A percentile compares a stretch with the other conserved stretches of the same genome.
Evolutionary conservation across 2,113 vertebrate species (phyloP).

Genomic region (Mohoua ochrocephala): DNA sequence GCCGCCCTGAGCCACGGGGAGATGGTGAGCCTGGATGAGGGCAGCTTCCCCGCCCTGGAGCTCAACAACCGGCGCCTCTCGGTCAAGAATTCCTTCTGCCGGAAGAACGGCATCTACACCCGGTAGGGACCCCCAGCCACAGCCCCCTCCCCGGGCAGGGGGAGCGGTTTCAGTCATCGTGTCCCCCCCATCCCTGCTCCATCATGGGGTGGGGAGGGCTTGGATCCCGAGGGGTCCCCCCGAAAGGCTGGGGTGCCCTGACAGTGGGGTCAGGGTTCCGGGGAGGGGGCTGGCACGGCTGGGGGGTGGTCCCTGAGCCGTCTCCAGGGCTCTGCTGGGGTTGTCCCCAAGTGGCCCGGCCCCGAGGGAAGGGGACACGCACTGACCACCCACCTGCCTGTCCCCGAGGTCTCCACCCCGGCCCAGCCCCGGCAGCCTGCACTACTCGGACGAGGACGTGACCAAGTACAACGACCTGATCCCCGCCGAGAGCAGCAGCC

Average conservation of each 20-base stretch:
- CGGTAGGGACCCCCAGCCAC: slow-evolving; percentile 64
- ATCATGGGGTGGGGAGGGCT: fast-evolving
- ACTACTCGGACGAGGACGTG: slow-evolving; percentile 96
- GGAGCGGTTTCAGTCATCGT: fast-evolving
- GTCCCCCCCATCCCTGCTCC: neutral
- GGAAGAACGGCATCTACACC: slow-evolving; percentile 95
- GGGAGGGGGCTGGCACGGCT: fast-evolving
- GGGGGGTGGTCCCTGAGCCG: neutral
- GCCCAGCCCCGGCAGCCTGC: slow-evolving; percentile 92
- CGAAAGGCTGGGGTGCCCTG: neutral
- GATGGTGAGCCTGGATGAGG: slow-evolving; percentile 94
- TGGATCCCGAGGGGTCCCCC: fast-evolving
- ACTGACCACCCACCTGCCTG: neutral
- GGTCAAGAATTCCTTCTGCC: slow-evolving; percentile 94
- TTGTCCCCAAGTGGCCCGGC: neutral
- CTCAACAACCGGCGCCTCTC: slow-evolving; percentile 95
- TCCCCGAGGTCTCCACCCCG: slow-evolving; percentile 86
- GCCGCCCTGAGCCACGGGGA: slow-evolving; percentile 88
- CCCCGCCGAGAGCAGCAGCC: slow-evolving; percentile 93
- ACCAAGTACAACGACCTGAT: slow-evolving; percentile 97
- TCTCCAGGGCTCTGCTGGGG: fast-evolving
- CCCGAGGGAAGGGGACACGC: fast-evolving
- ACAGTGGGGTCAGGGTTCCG: fast-evolving
- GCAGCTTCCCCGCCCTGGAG: slow-evolving; percentile 92
- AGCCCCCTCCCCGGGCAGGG: neutral